Conservation (phyloP, 2,888 invertebrate genomes). For the Sylvicola fuscatus region DNA sequence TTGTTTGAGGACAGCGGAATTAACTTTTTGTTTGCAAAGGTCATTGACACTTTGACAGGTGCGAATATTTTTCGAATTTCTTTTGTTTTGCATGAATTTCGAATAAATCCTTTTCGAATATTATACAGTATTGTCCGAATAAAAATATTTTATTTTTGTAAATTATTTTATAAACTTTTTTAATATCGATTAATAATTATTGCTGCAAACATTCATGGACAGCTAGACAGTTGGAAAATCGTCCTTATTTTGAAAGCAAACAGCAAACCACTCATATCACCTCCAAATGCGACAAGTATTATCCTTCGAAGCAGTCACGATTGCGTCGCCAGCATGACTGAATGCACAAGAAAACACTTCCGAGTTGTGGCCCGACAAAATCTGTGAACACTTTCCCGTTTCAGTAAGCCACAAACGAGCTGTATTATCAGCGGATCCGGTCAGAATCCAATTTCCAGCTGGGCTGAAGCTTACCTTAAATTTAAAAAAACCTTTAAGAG, state of each 20-base stretch:
- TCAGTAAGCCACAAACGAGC: slow-evolving; percentile 46
- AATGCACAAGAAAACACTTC: slow-evolving; percentile 70
- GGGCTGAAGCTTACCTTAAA: slow-evolving; percentile 59
- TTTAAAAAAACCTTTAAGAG: slow-evolving; percentile 4
- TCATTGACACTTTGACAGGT: no score
- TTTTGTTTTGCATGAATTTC: no score
- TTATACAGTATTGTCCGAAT: no score
- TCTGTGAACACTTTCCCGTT: slow-evolving; percentile 47
- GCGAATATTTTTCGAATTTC: no score
- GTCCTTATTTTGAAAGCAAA: background rate
- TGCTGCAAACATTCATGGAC: no score
- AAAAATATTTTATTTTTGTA: no score
- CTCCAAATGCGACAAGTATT: slow-evolving; percentile 65
- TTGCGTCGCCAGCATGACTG: slow-evolving; percentile 39
- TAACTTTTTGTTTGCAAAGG: no score
- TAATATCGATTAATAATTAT: no score
- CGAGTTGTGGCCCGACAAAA: slow-evolving; percentile 51
- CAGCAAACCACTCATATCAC: slow-evolving; percentile 42
- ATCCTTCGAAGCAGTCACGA: slow-evolving; percentile 66
- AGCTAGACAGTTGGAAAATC: no score
- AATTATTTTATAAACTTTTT: no score
- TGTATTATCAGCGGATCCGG: slow-evolving; percentile 56
- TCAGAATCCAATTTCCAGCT: slow-evolving; percentile 47
- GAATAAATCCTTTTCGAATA: no score
- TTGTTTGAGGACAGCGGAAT: no score